These are phyloP conservation scores for Geococcyx californianus DNA, from an alignment of 2,113 vertebrate genomes.

Conservation along the genomic window DNA sequence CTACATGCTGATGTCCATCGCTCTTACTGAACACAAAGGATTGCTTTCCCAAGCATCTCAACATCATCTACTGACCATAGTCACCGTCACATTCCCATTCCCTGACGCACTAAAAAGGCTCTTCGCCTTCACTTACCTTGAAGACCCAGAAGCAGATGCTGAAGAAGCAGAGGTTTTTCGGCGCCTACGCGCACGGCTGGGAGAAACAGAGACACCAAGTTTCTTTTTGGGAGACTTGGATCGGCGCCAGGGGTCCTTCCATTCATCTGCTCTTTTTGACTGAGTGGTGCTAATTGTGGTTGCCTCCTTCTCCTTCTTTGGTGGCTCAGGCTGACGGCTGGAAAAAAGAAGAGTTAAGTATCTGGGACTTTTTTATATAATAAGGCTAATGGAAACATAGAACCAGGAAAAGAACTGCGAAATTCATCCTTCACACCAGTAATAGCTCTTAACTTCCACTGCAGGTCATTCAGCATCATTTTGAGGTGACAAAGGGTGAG, in stretches of 20 bases:
- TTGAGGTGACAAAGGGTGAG: rapidly evolving
- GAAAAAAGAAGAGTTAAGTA: not conserved
- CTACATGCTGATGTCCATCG: rapidly evolving
- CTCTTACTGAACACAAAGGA: not conserved
- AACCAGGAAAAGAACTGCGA: not conserved
- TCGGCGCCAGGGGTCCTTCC: slow-evolving; percentile 98
- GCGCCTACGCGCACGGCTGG: slow-evolving; percentile 85
- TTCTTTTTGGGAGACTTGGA: slow-evolving; percentile 97
- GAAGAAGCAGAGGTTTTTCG: slow-evolving; percentile 91
- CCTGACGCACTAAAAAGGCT: not conserved
- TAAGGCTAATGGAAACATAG: rapidly evolving
- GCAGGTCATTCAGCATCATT: not conserved
- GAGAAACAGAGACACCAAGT: slow-evolving; percentile 81
- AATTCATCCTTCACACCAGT: not conserved
- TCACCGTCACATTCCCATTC: rapidly evolving
- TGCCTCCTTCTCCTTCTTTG: slow-evolving; percentile 86
- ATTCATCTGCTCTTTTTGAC: slow-evolving; percentile 91
- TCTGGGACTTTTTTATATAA: not conserved
- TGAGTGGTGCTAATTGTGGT: slow-evolving; percentile 13
- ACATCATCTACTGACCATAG: not conserved
- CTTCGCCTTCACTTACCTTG: slow-evolving; percentile 76
- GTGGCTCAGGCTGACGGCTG: slow-evolving; percentile 79
- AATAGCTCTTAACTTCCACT: not conserved
- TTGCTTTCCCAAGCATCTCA: not conserved
- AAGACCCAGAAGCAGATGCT: slow-evolving; percentile 91